Evolutionary conservation across 2,888 invertebrate species (phyloP).

Genomic region (Sympetrum striolatum): DNA sequence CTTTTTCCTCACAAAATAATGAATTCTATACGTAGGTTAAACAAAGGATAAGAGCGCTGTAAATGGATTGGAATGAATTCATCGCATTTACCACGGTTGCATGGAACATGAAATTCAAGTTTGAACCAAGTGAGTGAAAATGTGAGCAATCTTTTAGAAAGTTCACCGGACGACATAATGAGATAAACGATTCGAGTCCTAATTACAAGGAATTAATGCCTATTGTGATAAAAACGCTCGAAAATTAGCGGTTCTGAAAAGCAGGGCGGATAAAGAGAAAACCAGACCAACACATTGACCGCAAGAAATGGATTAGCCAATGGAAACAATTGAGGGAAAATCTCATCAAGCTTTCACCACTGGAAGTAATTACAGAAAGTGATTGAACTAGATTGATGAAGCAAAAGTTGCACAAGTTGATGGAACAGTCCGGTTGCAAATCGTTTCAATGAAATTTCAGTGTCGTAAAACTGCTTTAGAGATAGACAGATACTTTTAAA

Average conservation of each 20-base stretch:
- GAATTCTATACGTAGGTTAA: too few relatives aligned
- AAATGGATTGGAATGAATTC: too few relatives aligned
- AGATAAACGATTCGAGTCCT: background rate
- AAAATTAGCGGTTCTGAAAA: background rate
- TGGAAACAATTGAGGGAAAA: background rate
- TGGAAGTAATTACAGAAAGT: background rate
- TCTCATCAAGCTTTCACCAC: background rate
- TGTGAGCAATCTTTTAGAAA: background rate
- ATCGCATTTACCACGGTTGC: too few relatives aligned
- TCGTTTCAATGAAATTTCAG: too few relatives aligned
- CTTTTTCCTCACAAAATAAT: too few relatives aligned
- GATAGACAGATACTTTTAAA: too few relatives aligned
- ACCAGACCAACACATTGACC: background rate
- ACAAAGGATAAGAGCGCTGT: too few relatives aligned
- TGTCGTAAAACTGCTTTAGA: too few relatives aligned
- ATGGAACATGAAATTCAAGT: too few relatives aligned
- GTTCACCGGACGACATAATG: background rate
- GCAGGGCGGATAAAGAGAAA: background rate
- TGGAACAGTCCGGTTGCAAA: background rate
- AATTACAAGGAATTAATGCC: background rate
- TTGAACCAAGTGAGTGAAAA: background rate
- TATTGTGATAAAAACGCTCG: background rate
- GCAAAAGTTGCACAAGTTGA: background rate
- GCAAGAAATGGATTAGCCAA: background rate
- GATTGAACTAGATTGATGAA: background rate